These are phyloP conservation scores for Notoglanidium macrostoma DNA, from an alignment of 2,797 vertebrate species.

Conservation along the genomic window DNA sequence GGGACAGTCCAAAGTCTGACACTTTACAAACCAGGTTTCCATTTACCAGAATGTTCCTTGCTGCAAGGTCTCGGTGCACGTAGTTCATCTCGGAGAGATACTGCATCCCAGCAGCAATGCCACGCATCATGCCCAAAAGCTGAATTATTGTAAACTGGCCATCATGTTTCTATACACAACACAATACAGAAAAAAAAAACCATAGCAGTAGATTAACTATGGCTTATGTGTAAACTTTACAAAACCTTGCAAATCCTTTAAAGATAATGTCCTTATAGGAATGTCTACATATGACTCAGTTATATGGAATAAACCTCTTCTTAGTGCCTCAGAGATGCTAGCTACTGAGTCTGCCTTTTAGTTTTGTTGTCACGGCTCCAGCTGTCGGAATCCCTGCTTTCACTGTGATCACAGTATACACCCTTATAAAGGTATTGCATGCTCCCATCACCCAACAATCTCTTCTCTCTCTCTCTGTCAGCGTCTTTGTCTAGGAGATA, in stretches of 20 bases:
- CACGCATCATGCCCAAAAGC: constrained; percentile 88
- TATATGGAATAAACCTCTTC: neutral
- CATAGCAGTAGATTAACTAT: neutral
- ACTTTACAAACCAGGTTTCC: constrained; percentile 96
- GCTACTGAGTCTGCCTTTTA: neutral
- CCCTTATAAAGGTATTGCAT: neutral
- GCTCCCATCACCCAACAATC: neutral
- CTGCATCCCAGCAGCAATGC: constrained; percentile 92
- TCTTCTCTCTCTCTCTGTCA: neutral
- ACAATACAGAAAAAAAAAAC: too few species aligned
- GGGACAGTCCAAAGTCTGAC: constrained; percentile 92
- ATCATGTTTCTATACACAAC: constrained; percentile 81
- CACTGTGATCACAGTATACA: neutral
- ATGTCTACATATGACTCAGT: neutral
- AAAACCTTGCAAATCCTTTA: neutral
- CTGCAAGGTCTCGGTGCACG: constrained; percentile 92
- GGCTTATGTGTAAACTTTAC: neutral
- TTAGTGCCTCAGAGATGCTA: neutral
- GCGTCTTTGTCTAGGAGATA: neutral
- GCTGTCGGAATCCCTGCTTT: neutral
- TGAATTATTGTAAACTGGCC: constrained; percentile 85
- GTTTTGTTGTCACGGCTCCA: neutral
- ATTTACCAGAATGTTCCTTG: constrained; percentile 95
- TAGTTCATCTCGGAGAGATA: constrained; percentile 97
- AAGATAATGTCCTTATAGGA: neutral